phyloP scores from a whole-genome alignment of 2,113 vertebrate species.

The Dermatemys mawii region DNA sequence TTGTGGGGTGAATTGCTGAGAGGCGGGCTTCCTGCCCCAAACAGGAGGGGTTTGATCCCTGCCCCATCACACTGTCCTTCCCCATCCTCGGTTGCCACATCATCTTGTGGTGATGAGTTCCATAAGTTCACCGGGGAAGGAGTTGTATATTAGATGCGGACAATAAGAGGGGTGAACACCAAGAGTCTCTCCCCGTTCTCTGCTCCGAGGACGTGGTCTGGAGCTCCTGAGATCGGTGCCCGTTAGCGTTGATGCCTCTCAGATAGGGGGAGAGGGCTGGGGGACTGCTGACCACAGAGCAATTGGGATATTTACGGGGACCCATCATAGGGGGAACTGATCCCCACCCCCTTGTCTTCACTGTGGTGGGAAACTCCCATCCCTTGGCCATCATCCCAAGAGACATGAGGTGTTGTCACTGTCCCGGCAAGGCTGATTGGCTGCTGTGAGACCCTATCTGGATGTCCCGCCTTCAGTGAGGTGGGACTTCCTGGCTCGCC shows the following conservation, averaged over 20 bases:
- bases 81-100: not conserved
- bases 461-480: rapidly evolving
- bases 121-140: not conserved
- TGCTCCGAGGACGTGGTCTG: no score
- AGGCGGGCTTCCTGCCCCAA: not conserved
- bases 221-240: no score
- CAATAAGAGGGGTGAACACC: not conserved
- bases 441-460: rapidly evolving
- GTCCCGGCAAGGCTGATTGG: rapidly evolving
- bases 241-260: no score
- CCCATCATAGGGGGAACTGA: not conserved
- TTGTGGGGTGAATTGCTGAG: rapidly evolving
- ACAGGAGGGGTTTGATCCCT: not conserved
- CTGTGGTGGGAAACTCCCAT: no score
- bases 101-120: not conserved
- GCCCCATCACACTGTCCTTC: not conserved
- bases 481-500: not conserved
- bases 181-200: not conserved
- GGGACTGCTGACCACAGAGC: no score
- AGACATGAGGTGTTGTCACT: not conserved
- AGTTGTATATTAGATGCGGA: rapidly evolving
- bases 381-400: rapidly evolving
- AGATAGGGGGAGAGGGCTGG: no score
- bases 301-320: not conserved
- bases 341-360: not conserved